phyloP scores from a whole-genome alignment of 2,113 vertebrate genomes.

The Oryzias curvinotus region DNA sequence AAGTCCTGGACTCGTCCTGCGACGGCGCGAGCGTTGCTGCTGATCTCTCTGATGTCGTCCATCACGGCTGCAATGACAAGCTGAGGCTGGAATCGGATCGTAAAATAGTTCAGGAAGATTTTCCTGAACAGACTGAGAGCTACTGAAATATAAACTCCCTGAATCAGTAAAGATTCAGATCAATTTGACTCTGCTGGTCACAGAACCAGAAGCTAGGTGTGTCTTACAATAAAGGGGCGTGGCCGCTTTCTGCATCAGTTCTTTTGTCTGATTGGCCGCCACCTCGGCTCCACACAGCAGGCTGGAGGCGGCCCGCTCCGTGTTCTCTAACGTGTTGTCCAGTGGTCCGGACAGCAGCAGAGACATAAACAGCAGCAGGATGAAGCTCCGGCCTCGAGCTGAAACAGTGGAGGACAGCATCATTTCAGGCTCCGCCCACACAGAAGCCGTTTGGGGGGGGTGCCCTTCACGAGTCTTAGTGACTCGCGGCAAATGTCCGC shows the following conservation, averaged over 20 bases:
- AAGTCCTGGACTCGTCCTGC: constrained; percentile 77
- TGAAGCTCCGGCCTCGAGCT: constrained; percentile 79
- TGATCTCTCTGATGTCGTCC: constrained; percentile 79
- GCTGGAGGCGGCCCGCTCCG: constrained; percentile 75
- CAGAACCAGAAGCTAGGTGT: neutral
- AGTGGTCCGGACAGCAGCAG: constrained; percentile 83
- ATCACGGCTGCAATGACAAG: constrained; percentile 53
- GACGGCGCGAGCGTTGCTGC: constrained; percentile 74
- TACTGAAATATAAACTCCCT: too few species aligned
- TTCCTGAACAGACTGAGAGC: too few species aligned
- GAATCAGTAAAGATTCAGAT: too few species aligned
- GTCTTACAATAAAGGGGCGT: constrained; percentile 85
- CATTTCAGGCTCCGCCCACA: too few species aligned
- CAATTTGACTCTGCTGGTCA: too few species aligned
- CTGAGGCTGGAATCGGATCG: neutral
- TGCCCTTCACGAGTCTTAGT: too few species aligned
- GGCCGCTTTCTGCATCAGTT: constrained; percentile 70
- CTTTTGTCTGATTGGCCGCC: constrained; percentile 85
- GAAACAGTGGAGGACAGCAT: neutral
- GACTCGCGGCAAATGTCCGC: neutral
- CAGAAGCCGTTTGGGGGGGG: too few species aligned
- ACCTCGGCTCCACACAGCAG: constrained; percentile 86
- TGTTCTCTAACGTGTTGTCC: constrained; percentile 82
- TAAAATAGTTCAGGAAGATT: too few species aligned
- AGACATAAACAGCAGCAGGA: constrained; percentile 78